A percentile compares a stretch with the other conserved stretches of the same genome.
Conservation (phyloP, 2,113 vertebrate genomes). For the Macroglossus sobrinus region DNA sequence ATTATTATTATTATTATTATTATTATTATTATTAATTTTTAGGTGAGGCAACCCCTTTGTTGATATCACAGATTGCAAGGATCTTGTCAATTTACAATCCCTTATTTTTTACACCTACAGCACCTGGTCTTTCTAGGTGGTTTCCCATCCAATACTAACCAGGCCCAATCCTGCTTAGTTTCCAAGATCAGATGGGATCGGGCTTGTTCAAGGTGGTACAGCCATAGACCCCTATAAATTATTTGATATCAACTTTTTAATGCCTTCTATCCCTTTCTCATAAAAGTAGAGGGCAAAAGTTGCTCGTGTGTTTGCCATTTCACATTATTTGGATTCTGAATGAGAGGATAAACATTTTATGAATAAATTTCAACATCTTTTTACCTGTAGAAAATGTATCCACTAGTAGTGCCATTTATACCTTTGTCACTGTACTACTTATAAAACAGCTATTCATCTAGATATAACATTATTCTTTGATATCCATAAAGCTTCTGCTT, state of each 20-base stretch:
- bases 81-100: no score
- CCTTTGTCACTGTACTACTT: background rate
- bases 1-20: no score
- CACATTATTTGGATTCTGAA: background rate
- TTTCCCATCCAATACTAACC: no score
- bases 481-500: background rate
- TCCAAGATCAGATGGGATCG: no score
- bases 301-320: background rate
- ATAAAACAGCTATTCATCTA: background rate
- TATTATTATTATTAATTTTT: no score
- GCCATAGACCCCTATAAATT: background rate
- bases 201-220: no score
- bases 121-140: no score
- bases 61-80: no score
- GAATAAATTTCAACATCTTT: background rate
- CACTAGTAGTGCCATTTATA: background rate
- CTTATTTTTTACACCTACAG: no score
- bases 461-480: background rate
- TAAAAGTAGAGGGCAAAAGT: background rate
- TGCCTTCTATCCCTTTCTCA: background rate
- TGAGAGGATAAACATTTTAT: background rate
- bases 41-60: no score
- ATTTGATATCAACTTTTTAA: background rate
- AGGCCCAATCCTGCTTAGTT: no score
- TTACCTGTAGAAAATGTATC: background rate